Percentiles rank a stretch among this genome's conserved stretches.
These are phyloP conservation scores for Ellobius talpinus DNA, from an alignment of 2,113 vertebrate genomes.

Conservation along the genomic window DNA sequence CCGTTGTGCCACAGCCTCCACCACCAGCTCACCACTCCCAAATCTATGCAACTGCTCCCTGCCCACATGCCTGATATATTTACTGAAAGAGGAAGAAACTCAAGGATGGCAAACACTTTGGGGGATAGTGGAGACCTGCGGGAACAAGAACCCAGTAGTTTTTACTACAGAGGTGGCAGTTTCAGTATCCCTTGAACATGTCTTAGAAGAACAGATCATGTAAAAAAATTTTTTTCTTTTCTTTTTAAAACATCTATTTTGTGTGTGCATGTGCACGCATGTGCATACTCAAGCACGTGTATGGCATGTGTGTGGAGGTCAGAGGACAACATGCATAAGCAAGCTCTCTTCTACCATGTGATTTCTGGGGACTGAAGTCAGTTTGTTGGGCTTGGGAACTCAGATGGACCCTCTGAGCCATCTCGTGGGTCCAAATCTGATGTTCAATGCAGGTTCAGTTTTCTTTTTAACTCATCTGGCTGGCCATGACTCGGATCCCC, in stretches of 20 bases:
- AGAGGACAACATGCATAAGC: neutral
- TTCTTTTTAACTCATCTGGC: neutral
- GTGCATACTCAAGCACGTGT: neutral
- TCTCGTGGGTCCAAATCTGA: neutral
- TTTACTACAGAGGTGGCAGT: neutral
- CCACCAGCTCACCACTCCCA: neutral
- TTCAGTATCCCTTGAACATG: neutral
- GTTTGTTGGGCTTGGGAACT: neutral
- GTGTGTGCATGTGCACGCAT: too few relatives aligned
- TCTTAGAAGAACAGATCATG: neutral
- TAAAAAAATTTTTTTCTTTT: neutral
- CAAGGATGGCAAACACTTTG: neutral
- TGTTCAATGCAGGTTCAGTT: neutral
- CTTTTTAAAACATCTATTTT: neutral
- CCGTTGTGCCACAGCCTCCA: neutral
- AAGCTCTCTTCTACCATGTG: neutral
- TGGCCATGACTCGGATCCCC: neutral
- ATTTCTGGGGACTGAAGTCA: neutral
- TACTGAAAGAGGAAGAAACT: neutral
- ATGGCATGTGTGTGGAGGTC: neutral
- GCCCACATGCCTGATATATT: neutral
- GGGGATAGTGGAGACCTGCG: neutral
- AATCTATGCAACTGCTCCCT: neutral
- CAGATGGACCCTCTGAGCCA: neutral
- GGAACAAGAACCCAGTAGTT: neutral